Evolutionary conservation across 2,797 vertebrate genomes (phyloP), one percentile per base, ranked within the genome.

Genomic region (Siniperca undulata): DNA sequence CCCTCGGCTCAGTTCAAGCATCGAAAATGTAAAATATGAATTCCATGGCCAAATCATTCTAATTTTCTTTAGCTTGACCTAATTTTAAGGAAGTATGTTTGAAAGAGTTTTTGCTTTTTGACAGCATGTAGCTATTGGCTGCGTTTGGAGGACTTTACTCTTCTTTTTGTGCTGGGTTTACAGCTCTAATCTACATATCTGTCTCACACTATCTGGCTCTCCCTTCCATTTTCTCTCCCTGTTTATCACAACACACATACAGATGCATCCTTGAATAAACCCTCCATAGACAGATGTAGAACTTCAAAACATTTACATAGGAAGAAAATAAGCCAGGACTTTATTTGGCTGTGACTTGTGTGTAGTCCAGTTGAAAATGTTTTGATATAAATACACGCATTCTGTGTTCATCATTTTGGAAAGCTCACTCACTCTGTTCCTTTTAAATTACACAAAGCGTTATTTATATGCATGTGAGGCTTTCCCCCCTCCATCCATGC

Each of bases 391-490:
- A 85, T 85, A 77, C 69, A 56, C 46, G 38, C 36, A 9, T 83
- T 68, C 50, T 68, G 59, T 66, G 55, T 61, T 74, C 34, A 19
- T 83, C 17, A 24, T 72, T 83, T 82, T 66, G 42, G 70, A 81
- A 86, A 71, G 59, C 77, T 76, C 48, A 79, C 50, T 81, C 27
- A 1, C 58, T 62, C 68, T 66, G 40, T 77, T 80, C 64, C 82
- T 76, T 66, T 81, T 88, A 48, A 85, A 88, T 87, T 84, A 87
- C 89, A 82, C 80, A 87, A 66, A 73, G 61, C 27, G 20, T 84
- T 88, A 85, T 91, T 89, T 83, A 72, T 85, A 74, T 77, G 70
- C 10, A 11, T 81, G 68, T 68, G 14, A 66, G 56, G 12, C 44
- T 58, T 34, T 65, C 53, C 36, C 17, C 66, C 80, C 44, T 73